A percentile compares a stretch with the other conserved stretches of the same genome.
Evolutionary conservation across 1,140 invertebrate genomes (phyloP).

Genomic region (Meloidogyne chitwoodi): DNA sequence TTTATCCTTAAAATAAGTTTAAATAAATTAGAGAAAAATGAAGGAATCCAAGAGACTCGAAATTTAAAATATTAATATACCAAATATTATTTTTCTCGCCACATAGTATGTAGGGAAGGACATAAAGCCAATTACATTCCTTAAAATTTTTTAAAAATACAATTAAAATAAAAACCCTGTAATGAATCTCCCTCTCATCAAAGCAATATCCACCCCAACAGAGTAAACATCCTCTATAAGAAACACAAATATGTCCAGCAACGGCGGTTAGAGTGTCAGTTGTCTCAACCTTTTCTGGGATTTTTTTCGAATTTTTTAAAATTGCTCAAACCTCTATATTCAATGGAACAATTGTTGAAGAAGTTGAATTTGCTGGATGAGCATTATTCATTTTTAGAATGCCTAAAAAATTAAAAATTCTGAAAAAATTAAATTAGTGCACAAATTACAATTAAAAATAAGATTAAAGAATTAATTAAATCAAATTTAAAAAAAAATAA

Average conservation of each 20-base stretch:
- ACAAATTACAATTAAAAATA: no score
- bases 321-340: neutral
- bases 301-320: neutral
- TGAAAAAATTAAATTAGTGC: no score
- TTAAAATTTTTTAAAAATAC: neutral
- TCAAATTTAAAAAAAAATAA: no score
- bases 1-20: slow-evolving; percentile 14
- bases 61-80: neutral
- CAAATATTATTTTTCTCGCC: slow-evolving; percentile 12
- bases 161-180: slow-evolving; percentile 1
- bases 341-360: neutral
- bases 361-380: neutral
- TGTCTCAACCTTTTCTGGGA: slow-evolving; percentile 7
- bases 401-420: neutral
- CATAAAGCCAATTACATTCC: slow-evolving; percentile 18
- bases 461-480: neutral
- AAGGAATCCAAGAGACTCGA: no score
- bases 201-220: slow-evolving; percentile 20
- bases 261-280: slow-evolving; percentile 6
- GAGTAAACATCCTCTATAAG: slow-evolving; percentile 12
- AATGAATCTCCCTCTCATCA: slow-evolving; percentile 19
- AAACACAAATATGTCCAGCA: slow-evolving; percentile 17
- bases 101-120: slow-evolving; percentile 10
- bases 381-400: neutral
- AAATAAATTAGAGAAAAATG: neutral